Evolutionary conservation across 2,888 invertebrate species (phyloP), one percentile per base, ranked within the genome.

Genomic region (Drosophila engyochracea): DNA sequence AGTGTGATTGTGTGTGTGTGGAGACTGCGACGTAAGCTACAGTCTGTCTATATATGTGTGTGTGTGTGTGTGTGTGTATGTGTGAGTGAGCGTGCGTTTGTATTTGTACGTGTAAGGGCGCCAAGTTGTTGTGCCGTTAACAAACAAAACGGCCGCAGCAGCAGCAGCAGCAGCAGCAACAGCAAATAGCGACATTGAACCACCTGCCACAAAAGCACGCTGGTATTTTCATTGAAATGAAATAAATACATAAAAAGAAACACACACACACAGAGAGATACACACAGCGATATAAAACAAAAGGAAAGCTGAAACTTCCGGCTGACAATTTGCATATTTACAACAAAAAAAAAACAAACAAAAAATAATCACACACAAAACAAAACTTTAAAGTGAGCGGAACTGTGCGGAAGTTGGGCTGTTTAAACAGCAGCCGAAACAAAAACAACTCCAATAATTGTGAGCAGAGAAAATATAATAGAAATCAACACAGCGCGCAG

Each of bases 121-220:
- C 85, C 85, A 86, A 85, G 79, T 86, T 83, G 70, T 74, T 85
- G 79, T 79, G 74, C 70, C 76, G 73, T 80, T 80, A 75, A 74
- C 87, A 76, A 47, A 47, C 25, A 47, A 47, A 47, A 44, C 66
- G 39, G 39, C 57, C 28, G 39, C 57, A 16, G 37, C 12, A 55
- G 28, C 71, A 70, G 37, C 12, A 55, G 28, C 71, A 70, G 35
- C 59, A 74, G 53, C 67, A 57, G 66, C 58, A 79, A 58, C 69
- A 74, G 41, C 52, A 61, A 72, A 68, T 39, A 67, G 60, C 66
- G 54, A 70, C 70, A 78, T 60, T 70, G 70, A 68, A 71, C 64
- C 80, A 76, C 80, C 78, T 80, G 80, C 81, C 74, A 71, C 62
- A n/a, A 39, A 28, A 39, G 39, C 33, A 14, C 41, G 54, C 19